phyloP scores from a whole-genome alignment of 2,888 invertebrate genomes.

The Eupithecia centaureata region DNA sequence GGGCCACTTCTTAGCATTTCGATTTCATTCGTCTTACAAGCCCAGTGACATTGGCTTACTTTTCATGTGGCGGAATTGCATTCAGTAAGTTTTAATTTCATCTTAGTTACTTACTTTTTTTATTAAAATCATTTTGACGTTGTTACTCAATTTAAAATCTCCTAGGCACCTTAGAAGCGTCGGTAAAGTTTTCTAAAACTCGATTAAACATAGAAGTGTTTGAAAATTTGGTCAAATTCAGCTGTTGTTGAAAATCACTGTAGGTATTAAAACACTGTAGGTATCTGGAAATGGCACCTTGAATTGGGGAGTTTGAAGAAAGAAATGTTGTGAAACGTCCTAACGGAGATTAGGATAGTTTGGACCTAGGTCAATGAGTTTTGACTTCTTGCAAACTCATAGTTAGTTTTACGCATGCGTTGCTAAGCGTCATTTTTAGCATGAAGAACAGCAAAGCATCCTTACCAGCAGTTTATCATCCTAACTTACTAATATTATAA shows the following conservation, averaged over 20 bases:
- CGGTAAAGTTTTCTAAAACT: background rate
- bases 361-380: conserved; percentile 3
- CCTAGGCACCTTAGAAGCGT: background rate
- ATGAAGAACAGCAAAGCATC: too few species aligned
- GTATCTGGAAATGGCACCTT: background rate
- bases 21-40: background rate
- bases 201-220: too few species aligned
- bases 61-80: background rate
- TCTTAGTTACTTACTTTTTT: background rate
- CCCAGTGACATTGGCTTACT: background rate
- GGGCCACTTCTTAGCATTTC: background rate
- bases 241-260: too few species aligned
- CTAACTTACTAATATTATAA: too few species aligned
- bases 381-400: too few species aligned
- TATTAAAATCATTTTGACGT: background rate
- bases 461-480: too few species aligned
- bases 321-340: background rate
- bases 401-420: too few species aligned
- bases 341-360: background rate
- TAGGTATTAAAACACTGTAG: too few species aligned
- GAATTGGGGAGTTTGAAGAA: too few species aligned
- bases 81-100: background rate
- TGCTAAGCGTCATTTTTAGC: too few species aligned
- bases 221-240: too few species aligned
- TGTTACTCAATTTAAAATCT: background rate